Conservation (phyloP, 2,113 vertebrate genomes). For the Fregetta grallaria region DNA sequence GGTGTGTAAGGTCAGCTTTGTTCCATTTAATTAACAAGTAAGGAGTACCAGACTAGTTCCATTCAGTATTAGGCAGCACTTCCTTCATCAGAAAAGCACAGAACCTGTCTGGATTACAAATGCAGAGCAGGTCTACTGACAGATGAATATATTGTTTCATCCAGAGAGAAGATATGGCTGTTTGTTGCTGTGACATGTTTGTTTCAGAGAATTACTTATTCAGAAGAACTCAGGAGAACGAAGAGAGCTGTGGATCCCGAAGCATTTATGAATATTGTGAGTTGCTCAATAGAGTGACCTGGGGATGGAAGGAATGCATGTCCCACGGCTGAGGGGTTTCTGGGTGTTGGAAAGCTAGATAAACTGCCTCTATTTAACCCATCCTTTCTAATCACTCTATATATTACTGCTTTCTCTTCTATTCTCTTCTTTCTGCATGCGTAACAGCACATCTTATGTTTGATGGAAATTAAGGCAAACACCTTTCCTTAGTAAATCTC, state of each 20-base stretch:
- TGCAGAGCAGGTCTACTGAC: not conserved
- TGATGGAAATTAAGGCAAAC: not conserved
- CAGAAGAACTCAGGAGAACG: not conserved
- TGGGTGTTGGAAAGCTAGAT: not conserved
- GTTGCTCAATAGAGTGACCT: not conserved
- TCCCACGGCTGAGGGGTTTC: not conserved
- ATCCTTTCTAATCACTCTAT: not conserved
- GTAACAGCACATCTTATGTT: not conserved
- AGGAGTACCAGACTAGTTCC: not conserved
- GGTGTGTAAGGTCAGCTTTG: not conserved
- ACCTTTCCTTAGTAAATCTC: not conserved
- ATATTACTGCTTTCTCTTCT: not conserved
- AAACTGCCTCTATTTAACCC: not conserved
- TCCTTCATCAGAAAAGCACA: not conserved
- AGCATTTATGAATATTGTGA: slow-evolving; percentile 22
- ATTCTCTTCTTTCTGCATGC: not conserved
- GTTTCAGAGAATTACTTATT: not conserved
- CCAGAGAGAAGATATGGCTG: slow-evolving; percentile 35
- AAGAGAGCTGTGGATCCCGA: not conserved
- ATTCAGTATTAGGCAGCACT: not conserved
- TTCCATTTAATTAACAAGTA: not conserved
- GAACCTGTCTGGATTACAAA: not conserved
- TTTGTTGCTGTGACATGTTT: not conserved
- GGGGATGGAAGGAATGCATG: not conserved
- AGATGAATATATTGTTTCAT: not conserved